Base-by-base conservation (phyloP, 2,888 invertebrate genomes). In the Nephrotoma appendiculata region DNA sequence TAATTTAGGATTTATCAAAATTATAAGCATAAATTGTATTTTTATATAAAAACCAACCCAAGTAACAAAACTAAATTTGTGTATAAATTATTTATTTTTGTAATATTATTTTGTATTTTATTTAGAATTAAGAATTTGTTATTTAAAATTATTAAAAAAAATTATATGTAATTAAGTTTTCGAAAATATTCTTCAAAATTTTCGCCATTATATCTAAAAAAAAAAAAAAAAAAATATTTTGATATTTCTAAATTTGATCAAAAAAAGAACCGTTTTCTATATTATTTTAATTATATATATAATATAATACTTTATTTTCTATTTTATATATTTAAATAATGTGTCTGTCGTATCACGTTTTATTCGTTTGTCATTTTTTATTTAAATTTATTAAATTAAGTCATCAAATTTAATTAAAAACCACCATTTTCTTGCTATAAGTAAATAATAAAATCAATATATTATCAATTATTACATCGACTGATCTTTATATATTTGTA, bases 401-500 rank as follows among this genome's bases (percentile, higher is more conserved):
- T 42, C 15, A 84, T 84, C 84, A 84, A 42, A 42, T 84, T 84
- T 42, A 84, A 19, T 45, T 85, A 45, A 45, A 44, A 85, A 44
- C 85, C 85, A 85, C 85, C 85, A 85, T 85, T 85, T 85, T 44
- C 44, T 44, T 15, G 45, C 71, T 71, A 31, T 31, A 71, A 71
- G 31, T 31, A 71, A 57, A 57, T 52, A 57, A 15, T 57, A 31
- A 71, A 71, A 85, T 85, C 19, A 85, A 85, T 44, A 85, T 44
- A 85, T 85, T 85, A 44, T 85, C 44, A 85, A 85, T 85, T 85
- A 85, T 85, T 85, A 85, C 85, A 85, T 85, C 85, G 85, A 85
- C 85, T 85, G 85, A 85, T 85, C 44, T 85, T 85, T 44, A 31
- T 85, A 85, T 45, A 85, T 85, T 45, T 85, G 19, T 85, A 85